Evolutionary conservation across 2,888 invertebrate genomes (phyloP).

Genomic region (Conops quadrifasciatus): DNA sequence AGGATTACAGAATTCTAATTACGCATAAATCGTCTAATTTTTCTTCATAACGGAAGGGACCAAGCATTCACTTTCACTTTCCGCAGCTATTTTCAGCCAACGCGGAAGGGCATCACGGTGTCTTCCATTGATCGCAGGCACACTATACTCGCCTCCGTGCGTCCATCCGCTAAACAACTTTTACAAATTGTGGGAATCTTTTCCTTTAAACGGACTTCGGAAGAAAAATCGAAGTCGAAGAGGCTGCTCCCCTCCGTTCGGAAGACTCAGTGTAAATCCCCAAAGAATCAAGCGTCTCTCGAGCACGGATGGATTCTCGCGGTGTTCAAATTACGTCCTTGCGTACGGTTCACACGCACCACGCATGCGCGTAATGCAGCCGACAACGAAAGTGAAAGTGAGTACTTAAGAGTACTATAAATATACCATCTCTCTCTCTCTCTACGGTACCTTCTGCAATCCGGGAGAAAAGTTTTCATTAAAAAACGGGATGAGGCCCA

Average conservation of each 20-base stretch:
- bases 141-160: slow-evolving; percentile 10
- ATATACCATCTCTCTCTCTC: too few species aligned
- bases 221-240: not conserved
- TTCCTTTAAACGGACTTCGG: slow-evolving; percentile 17
- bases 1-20: slow-evolving; percentile 46
- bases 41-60: slow-evolving; percentile 9
- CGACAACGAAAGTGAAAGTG: slow-evolving; percentile 17
- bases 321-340: slow-evolving; percentile 57
- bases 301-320: slow-evolving; percentile 50
- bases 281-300: slow-evolving; percentile 26
- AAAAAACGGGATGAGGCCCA: too few species aligned
- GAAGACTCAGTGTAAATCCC: slow-evolving; percentile 40
- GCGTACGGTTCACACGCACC: slow-evolving; percentile 25
- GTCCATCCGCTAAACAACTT: slow-evolving; percentile 10
- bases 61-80: not conserved
- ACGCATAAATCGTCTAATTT: slow-evolving; percentile 56
- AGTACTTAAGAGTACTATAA: too few species aligned
- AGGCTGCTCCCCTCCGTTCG: slow-evolving; percentile 48
- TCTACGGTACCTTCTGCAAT: too few species aligned
- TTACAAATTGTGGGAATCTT: slow-evolving; percentile 47
- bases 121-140: slow-evolving; percentile 7
- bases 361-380: slow-evolving; percentile 13
- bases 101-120: slow-evolving; percentile 1
- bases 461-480: too few species aligned
- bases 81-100: not conserved